These are phyloP conservation scores for Cheilosia soror DNA, from an alignment of 2,888 invertebrate species.

Conservation along the genomic window DNA sequence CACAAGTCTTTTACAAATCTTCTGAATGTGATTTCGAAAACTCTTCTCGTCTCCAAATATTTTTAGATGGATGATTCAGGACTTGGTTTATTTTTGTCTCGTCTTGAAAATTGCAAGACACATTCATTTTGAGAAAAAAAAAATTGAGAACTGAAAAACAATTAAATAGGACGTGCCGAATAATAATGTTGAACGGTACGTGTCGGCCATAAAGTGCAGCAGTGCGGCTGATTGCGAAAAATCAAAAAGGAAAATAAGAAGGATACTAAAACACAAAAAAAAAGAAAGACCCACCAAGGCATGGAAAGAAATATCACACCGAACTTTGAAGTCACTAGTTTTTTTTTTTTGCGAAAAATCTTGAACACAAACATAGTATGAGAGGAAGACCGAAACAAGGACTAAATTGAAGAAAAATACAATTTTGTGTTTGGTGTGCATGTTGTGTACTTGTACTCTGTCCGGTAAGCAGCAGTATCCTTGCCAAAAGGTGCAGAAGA, in stretches of 20 bases:
- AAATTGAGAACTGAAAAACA: conserved; percentile 73
- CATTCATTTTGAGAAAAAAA: conserved; percentile 53
- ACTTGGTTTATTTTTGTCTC: conserved; percentile 60
- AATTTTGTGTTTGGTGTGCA: conserved; percentile 65
- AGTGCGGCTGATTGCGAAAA: conserved; percentile 75
- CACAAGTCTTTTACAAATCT: conserved; percentile 12
- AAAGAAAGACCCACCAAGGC: conserved; percentile 6
- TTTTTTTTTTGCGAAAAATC: conserved; percentile 16
- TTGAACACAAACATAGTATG: background rate
- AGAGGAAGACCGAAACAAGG: conserved; percentile 2
- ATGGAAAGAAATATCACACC: conserved; percentile 66
- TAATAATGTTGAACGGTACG: conserved; percentile 73
- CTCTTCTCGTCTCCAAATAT: conserved; percentile 2
- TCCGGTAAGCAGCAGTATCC: conserved; percentile 6
- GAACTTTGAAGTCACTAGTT: conserved; percentile 38
- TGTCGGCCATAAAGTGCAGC: conserved; percentile 74
- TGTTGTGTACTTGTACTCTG: conserved; percentile 40
- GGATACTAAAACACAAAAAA: conserved; percentile 2
- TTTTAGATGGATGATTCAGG: conserved; percentile 54
- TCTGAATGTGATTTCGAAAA: conserved; percentile 34
- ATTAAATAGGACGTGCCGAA: conserved; percentile 74
- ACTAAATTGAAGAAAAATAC: conserved; percentile 67
- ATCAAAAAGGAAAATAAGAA: conserved; percentile 40
- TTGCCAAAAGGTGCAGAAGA: conserved; percentile 68
- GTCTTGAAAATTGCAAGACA: conserved; percentile 54